phyloP scores from a whole-genome alignment of 2,888 invertebrate genomes.

The Dasysyrphus tricinctus region DNA sequence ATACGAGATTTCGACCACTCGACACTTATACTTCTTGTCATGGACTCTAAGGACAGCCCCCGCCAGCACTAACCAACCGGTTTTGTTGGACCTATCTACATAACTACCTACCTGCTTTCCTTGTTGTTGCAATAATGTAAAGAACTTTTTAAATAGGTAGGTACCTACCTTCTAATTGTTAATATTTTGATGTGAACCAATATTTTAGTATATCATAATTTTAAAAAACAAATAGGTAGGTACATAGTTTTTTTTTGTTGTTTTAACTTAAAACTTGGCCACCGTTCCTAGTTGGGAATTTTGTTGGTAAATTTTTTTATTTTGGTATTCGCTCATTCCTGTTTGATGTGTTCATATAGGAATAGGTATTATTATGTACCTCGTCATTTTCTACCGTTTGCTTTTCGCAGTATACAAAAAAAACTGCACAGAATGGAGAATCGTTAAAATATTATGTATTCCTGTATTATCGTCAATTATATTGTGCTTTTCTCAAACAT shows the following conservation, averaged over 20 bases:
- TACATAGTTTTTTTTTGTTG: not conserved
- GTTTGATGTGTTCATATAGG: not conserved
- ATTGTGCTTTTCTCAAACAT: constrained; percentile 15
- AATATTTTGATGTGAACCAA: not conserved
- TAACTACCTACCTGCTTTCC: not conserved
- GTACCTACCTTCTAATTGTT: not conserved
- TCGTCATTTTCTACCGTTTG: constrained; percentile 15
- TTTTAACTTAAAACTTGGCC: not conserved
- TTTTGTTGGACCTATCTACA: not conserved
- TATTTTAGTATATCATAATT: not conserved
- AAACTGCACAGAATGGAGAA: constrained; percentile 8
- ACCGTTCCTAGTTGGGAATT: not conserved
- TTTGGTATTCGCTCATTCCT: constrained; percentile 13
- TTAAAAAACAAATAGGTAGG: not conserved
- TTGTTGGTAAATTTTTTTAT: not conserved
- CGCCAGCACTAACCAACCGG: not conserved
- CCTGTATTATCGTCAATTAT: constrained; percentile 27
- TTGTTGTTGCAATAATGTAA: not conserved
- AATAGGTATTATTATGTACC: not conserved
- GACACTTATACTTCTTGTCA: not conserved
- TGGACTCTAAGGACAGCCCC: not conserved
- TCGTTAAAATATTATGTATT: constrained; percentile 29
- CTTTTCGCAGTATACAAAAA: constrained; percentile 1
- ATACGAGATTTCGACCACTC: not conserved
- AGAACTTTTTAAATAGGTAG: not conserved